These are phyloP conservation scores for Cataglyphis albicans DNA, from an alignment of 2,888 invertebrate genomes.

Conservation along the genomic window DNA sequence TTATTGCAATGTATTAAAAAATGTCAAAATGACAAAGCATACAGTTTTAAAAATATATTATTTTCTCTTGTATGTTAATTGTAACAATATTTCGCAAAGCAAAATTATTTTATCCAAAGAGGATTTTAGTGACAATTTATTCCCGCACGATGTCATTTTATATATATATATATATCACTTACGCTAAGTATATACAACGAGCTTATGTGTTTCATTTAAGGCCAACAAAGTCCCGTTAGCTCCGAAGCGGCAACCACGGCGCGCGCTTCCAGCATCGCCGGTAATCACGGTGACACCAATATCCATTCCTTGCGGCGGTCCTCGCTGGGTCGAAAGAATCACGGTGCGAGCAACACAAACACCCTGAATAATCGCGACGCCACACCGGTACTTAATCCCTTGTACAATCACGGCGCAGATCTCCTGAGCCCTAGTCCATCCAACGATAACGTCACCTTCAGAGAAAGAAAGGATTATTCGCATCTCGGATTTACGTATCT, in stretches of 20 bases:
- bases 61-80: too few relatives aligned
- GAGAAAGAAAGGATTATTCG: constrained; percentile 93
- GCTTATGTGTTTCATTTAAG: constrained; percentile 84
- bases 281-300: constrained; percentile 92
- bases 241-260: constrained; percentile 94
- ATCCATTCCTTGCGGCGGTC: constrained; percentile 87
- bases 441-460: constrained; percentile 95
- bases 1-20: background rate
- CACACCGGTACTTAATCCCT: constrained; percentile 87
- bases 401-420: constrained; percentile 87
- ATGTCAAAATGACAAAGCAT: too few relatives aligned
- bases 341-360: constrained; percentile 86
- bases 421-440: constrained; percentile 89
- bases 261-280: constrained; percentile 91
- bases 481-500: constrained; percentile 90
- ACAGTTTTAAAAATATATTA: too few relatives aligned
- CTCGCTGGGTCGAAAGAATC: constrained; percentile 85
- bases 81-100: background rate
- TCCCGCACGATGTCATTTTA: background rate
- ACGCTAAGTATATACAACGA: background rate
- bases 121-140: constrained; percentile 2
- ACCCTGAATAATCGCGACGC: constrained; percentile 86
- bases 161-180: background rate
- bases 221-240: constrained; percentile 93
- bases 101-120: constrained; percentile 4